These are phyloP conservation scores for Acrossocheilus wenchowensis DNA, from an alignment of 2,797 vertebrate species.

Conservation along the genomic window DNA sequence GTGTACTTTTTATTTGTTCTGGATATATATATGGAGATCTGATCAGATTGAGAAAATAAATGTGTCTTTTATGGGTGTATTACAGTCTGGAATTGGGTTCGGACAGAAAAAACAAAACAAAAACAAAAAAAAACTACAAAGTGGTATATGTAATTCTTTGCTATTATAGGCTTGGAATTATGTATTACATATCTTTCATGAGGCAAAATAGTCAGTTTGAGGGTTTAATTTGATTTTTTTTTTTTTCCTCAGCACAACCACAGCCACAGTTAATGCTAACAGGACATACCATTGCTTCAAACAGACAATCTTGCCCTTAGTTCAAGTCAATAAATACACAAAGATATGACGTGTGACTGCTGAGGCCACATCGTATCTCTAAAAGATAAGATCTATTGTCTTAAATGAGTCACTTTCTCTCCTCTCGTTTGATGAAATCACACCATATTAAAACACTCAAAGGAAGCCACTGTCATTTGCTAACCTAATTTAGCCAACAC, in stretches of 20 bases:
- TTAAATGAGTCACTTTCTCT: slow-evolving; percentile 43
- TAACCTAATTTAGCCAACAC: slow-evolving; percentile 62
- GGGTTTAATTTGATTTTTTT: background rate
- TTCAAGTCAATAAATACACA: slow-evolving; percentile 23
- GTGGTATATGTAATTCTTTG: background rate
- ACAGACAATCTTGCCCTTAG: background rate
- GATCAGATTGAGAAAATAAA: slow-evolving; percentile 10
- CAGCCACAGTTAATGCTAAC: background rate
- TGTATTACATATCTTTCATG: background rate
- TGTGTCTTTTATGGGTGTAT: background rate
- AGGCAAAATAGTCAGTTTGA: background rate
- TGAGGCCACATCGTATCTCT: slow-evolving; percentile 25
- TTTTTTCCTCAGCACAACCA: background rate
- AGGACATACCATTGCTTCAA: background rate
- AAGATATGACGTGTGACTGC: slow-evolving; percentile 17
- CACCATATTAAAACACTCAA: slow-evolving; percentile 65
- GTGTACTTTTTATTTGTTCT: slow-evolving; percentile 21
- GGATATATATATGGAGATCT: slow-evolving; percentile 3
- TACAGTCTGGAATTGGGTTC: slow-evolving; percentile 3
- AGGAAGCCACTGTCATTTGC: slow-evolving; percentile 56
- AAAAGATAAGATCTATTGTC: slow-evolving; percentile 68
- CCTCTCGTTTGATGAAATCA: slow-evolving; percentile 72
- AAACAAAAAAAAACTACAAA: background rate
- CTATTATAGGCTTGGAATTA: background rate
- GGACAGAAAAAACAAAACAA: background rate